These are phyloP conservation scores for Exocentrus adspersus DNA, from an alignment of 2,888 invertebrate species.

Conservation along the genomic window DNA sequence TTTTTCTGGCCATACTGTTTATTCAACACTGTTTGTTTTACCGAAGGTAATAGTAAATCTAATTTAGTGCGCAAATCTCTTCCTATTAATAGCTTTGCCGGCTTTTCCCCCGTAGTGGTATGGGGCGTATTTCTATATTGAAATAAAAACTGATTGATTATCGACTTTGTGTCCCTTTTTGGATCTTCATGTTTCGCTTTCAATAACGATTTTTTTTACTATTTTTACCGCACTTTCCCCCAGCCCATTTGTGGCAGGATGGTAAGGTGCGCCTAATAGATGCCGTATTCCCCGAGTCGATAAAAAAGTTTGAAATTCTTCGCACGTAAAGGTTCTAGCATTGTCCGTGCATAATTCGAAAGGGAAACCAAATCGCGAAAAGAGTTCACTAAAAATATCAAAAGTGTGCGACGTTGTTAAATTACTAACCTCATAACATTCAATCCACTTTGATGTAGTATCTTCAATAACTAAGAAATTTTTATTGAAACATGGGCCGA, in stretches of 20 bases:
- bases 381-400: not conserved
- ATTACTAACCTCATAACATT: not conserved
- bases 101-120: slow-evolving; percentile 10
- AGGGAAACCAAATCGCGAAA: slow-evolving; percentile 15
- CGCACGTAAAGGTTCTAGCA: not conserved
- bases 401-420: not conserved
- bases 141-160: slow-evolving; percentile 18
- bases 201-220: slow-evolving; percentile 19
- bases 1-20: no score
- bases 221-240: slow-evolving; percentile 25
- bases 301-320: slow-evolving; percentile 8
- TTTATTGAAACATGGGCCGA: not conserved
- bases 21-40: no score
- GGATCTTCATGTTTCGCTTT: slow-evolving; percentile 19
- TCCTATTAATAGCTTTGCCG: no score
- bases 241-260: slow-evolving; percentile 13
- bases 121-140: slow-evolving; percentile 21
- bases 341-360: slow-evolving; percentile 1
- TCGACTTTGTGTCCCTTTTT: slow-evolving; percentile 6
- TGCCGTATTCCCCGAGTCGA: slow-evolving; percentile 16
- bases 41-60: no score
- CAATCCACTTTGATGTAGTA: not conserved
- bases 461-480: not conserved
- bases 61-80: no score
- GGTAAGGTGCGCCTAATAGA: slow-evolving; percentile 13